phyloP scores from a whole-genome alignment of 2,888 invertebrate species.

The Trisateles emortualis region DNA sequence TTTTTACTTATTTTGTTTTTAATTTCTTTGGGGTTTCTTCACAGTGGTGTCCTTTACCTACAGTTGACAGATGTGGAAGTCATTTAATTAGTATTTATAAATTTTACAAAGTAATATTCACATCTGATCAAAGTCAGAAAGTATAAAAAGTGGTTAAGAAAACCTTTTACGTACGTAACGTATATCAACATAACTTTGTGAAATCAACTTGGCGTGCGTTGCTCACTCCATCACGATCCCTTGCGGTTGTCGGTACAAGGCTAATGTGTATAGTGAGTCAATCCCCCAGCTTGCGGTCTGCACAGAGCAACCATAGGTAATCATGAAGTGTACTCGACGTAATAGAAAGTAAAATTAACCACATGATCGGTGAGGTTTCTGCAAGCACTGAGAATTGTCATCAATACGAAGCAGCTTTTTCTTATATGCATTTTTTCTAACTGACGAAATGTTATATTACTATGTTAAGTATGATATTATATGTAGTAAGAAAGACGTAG shows the following conservation, averaged over 20 bases:
- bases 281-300: constrained; percentile 50
- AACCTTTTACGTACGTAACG: too few species aligned
- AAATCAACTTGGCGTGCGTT: constrained; percentile 16
- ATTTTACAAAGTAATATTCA: too few species aligned
- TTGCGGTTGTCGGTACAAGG: constrained; percentile 47
- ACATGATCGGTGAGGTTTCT: constrained; percentile 35
- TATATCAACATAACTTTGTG: constrained; percentile 8
- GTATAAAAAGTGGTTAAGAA: too few species aligned
- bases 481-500: too few species aligned
- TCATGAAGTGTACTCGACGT: constrained; percentile 42
- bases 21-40: too few species aligned
- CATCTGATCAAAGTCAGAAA: too few species aligned
- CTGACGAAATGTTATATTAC: too few species aligned
- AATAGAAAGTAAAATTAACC: constrained; percentile 60
- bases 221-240: constrained; percentile 45
- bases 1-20: too few species aligned
- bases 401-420: neutral
- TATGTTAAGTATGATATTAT: too few species aligned
- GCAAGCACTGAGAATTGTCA: constrained; percentile 12
- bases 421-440: neutral
- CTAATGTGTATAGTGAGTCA: constrained; percentile 24
- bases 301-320: constrained; percentile 39
- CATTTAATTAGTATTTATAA: too few species aligned
- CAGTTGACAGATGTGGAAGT: too few species aligned
- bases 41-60: too few species aligned